Evolutionary conservation across 2,113 vertebrate genomes (phyloP).

Genomic region (Dolichallabes microphthalmus): DNA sequence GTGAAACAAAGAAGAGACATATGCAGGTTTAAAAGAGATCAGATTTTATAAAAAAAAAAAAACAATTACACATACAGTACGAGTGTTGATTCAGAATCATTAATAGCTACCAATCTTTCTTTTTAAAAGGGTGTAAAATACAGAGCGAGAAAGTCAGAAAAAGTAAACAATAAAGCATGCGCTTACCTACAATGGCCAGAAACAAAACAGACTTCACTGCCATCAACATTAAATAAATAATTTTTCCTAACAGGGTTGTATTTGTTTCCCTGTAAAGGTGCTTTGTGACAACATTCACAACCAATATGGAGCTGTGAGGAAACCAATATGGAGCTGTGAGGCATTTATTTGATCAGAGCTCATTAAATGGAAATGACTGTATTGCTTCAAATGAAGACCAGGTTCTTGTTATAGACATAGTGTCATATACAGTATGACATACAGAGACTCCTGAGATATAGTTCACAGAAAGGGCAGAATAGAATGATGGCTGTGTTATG

Average conservation of each 20-base stretch:
- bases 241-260: not conserved
- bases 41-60: not conserved
- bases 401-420: conserved; percentile 27
- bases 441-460: conserved; percentile 15
- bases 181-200: not conserved
- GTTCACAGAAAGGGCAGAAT: not conserved
- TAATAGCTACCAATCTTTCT: not conserved
- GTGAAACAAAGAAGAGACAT: not conserved
- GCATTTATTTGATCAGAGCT: not conserved
- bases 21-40: not conserved
- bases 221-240: not conserved
- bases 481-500: not conserved
- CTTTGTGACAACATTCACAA: not conserved
- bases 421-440: not conserved
- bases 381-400: conserved; percentile 7
- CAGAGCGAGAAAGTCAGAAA: not conserved
- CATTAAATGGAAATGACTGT: not conserved
- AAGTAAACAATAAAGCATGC: not conserved
- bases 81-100: not conserved
- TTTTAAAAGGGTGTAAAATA: not conserved
- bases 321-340: not conserved
- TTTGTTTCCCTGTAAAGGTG: no score
- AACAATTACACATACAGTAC: not conserved
- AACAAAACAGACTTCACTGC: not conserved
- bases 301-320: not conserved